These are phyloP conservation scores for Thalassophryne amazonica DNA, from an alignment of 2,797 vertebrate species.

Conservation along the genomic window DNA sequence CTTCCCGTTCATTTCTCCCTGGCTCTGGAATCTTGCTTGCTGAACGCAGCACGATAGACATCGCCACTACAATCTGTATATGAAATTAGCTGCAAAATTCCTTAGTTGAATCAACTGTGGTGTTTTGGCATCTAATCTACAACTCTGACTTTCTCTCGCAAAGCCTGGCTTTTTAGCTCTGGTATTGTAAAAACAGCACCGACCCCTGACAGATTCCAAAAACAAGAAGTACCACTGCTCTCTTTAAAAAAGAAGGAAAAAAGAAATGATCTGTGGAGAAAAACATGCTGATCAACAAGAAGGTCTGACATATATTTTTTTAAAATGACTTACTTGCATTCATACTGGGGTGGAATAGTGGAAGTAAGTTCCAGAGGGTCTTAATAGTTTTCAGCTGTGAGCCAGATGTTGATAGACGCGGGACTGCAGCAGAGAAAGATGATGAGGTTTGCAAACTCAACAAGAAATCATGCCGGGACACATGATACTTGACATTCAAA, in stretches of 20 bases:
- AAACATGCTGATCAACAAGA: conserved; percentile 51
- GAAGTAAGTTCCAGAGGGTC: conserved; percentile 73
- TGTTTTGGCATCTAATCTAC: conserved; percentile 36
- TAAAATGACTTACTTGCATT: conserved; percentile 67
- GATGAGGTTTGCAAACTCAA: conserved; percentile 70
- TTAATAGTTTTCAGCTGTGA: conserved; percentile 84
- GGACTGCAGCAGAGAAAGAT: conserved; percentile 60
- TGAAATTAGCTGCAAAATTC: conserved; percentile 55
- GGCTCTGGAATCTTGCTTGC: conserved; percentile 47
- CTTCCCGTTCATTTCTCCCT: conserved; percentile 36
- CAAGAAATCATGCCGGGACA: conserved; percentile 64
- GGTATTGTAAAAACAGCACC: conserved; percentile 40
- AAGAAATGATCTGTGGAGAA: conserved; percentile 21
- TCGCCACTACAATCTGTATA: conserved; percentile 50
- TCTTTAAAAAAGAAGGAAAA: conserved; percentile 6
- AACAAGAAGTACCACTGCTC: conserved; percentile 19
- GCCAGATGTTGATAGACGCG: conserved; percentile 74
- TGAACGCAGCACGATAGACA: conserved; percentile 38
- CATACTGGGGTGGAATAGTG: conserved; percentile 55
- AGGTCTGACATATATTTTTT: conserved; percentile 45
- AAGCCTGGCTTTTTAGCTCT: conserved; percentile 20
- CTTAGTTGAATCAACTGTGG: conserved; percentile 31
- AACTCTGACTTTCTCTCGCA: conserved; percentile 37
- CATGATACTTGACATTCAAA: conserved; percentile 70
- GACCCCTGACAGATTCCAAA: conserved; percentile 31